Evolutionary conservation across 2,888 invertebrate species (phyloP).

Genomic region (Apamea sordens): DNA sequence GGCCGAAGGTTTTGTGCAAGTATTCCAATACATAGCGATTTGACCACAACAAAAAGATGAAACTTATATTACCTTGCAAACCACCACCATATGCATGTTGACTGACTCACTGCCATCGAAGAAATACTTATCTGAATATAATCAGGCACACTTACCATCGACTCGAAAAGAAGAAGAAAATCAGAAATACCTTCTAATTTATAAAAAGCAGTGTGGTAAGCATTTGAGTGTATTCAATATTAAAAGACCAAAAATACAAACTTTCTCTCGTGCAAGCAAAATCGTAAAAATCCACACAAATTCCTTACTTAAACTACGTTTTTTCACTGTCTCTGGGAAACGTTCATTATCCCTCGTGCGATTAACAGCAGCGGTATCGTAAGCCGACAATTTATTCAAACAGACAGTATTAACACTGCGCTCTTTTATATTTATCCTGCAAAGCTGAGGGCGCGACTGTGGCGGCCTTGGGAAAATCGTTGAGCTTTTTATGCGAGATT

Average conservation of each 20-base stretch:
- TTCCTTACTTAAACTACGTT: not conserved
- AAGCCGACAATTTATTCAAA: slow-evolving; percentile 53
- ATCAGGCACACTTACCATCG: not conserved
- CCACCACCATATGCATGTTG: too few species aligned
- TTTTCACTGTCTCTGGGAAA: not conserved
- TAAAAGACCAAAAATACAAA: not conserved
- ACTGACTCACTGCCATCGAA: not conserved
- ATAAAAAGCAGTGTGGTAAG: not conserved
- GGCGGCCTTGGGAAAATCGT: not conserved
- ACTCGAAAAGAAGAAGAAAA: not conserved
- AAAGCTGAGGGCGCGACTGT: not conserved
- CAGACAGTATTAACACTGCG: slow-evolving; percentile 16
- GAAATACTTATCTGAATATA: not conserved
- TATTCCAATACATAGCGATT: not conserved
- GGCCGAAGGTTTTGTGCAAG: not conserved
- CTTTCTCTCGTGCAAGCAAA: not conserved
- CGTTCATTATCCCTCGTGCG: slow-evolving; percentile 42
- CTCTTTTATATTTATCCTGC: slow-evolving; percentile 26
- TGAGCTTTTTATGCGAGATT: not conserved
- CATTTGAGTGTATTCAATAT: not conserved
- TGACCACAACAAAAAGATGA: too few species aligned
- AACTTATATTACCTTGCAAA: not conserved
- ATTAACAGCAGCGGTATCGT: slow-evolving; percentile 45
- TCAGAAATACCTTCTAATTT: not conserved
- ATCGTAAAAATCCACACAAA: slow-evolving; percentile 15